Evolutionary conservation across 2,797 vertebrate species (phyloP).

Genomic region (Vespertilio murinus): DNA sequence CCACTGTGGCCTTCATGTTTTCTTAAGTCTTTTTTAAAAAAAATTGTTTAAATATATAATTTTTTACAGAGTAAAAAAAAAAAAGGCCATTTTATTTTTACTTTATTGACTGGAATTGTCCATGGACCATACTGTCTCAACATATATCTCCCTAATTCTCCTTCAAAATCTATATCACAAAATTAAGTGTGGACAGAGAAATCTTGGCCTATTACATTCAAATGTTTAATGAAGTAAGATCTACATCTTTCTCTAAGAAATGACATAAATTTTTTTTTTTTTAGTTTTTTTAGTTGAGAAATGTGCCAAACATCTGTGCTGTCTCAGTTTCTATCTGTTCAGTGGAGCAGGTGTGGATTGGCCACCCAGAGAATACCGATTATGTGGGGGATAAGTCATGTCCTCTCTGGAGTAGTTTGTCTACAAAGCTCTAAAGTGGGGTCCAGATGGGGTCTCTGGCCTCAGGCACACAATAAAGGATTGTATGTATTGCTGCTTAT

Average conservation of each 20-base stretch:
- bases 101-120: neutral
- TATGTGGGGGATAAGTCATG: neutral
- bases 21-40: neutral
- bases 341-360: neutral
- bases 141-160: neutral
- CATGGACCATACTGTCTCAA: neutral
- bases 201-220: neutral
- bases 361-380: neutral
- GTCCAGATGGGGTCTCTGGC: neutral
- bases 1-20: neutral
- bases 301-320: neutral
- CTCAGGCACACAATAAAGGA: neutral
- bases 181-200: slow-evolving; percentile 9
- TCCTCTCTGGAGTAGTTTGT: neutral
- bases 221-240: neutral
- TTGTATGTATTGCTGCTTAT: neutral
- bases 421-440: neutral
- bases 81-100: neutral
- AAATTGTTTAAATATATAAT: too few species aligned
- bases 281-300: neutral
- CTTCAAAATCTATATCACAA: neutral
- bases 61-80: too few species aligned
- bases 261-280: neutral
- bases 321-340: neutral
- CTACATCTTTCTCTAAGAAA: slow-evolving; percentile 19